These are phyloP conservation scores for Poeciliopsis turneri DNA, from an alignment of 2,797 vertebrate genomes.

Conservation along the genomic window DNA sequence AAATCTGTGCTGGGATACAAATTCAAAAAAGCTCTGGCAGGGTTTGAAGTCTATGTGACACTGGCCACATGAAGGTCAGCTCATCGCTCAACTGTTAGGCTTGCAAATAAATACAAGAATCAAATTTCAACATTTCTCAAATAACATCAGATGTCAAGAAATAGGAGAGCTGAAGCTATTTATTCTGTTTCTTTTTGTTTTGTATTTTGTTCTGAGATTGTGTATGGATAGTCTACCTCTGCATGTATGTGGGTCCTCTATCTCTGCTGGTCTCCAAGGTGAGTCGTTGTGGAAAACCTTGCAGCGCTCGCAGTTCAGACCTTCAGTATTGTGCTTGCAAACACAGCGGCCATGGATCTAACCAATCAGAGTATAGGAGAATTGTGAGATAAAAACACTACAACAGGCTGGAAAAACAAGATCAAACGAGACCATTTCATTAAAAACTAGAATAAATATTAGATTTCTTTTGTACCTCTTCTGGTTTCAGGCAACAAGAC, in stretches of 20 bases:
- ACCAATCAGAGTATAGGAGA: constrained; percentile 16
- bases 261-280: constrained; percentile 87
- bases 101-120: too few relatives aligned
- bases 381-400: background rate
- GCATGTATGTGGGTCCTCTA: constrained; percentile 83
- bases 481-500: background rate
- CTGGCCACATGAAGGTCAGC: too few relatives aligned
- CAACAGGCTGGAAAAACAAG: background rate
- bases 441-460: background rate
- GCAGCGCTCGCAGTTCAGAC: constrained; percentile 88
- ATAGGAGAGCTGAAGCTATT: background rate
- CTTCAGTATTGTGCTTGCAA: constrained; percentile 87
- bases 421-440: background rate
- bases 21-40: too few relatives aligned
- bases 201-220: background rate
- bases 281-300: constrained; percentile 84
- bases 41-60: too few relatives aligned
- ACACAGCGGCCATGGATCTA: constrained; percentile 89
- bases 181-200: background rate
- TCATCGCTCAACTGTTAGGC: too few relatives aligned
- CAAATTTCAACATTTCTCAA: background rate
- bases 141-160: background rate
- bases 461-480: background rate
- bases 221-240: constrained; percentile 66
- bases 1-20: too few relatives aligned